These are phyloP conservation scores for Xyliphius kryptos DNA, from an alignment of 2,113 vertebrate species.

Conservation along the genomic window DNA sequence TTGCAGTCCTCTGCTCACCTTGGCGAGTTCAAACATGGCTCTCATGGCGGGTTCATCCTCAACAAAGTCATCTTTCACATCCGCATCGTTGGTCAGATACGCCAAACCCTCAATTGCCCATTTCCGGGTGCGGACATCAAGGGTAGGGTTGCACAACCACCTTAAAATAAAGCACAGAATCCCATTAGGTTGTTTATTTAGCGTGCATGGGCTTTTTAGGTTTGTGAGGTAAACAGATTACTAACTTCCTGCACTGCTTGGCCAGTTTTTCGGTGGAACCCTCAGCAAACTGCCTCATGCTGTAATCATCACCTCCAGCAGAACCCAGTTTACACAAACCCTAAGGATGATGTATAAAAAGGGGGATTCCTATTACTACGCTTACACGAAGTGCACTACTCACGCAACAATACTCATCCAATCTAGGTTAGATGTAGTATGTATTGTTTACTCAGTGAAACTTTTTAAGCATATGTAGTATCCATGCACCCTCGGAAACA, in stretches of 20 bases:
- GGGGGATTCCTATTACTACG: too few species aligned
- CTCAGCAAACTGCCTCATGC: constrained; percentile 90
- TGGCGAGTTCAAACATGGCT: constrained; percentile 93
- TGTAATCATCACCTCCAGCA: constrained; percentile 92
- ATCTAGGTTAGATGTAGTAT: too few species aligned
- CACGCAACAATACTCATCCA: too few species aligned
- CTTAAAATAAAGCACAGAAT: constrained; percentile 51
- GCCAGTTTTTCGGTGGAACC: constrained; percentile 96
- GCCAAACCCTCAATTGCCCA: constrained; percentile 94
- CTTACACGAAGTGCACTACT: too few species aligned
- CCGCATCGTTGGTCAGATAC: constrained; percentile 90
- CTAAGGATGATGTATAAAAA: too few species aligned
- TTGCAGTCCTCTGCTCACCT: constrained; percentile 60
- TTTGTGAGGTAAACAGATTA: background rate
- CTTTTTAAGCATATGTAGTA: too few species aligned
- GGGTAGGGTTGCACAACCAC: constrained; percentile 84
- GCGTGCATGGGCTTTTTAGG: too few species aligned
- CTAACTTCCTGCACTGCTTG: constrained; percentile 95
- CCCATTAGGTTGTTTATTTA: background rate
- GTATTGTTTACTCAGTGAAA: too few species aligned
- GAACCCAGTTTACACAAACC: constrained; percentile 96
- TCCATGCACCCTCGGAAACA: too few species aligned
- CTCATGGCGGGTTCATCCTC: constrained; percentile 84
- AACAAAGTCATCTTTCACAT: constrained; percentile 97
- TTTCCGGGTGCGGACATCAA: constrained; percentile 83